Evolutionary conservation across 1,140 invertebrate genomes (phyloP), one percentile per base, ranked within the genome.

Genomic region (Mizuhopecten yessoensis): DNA sequence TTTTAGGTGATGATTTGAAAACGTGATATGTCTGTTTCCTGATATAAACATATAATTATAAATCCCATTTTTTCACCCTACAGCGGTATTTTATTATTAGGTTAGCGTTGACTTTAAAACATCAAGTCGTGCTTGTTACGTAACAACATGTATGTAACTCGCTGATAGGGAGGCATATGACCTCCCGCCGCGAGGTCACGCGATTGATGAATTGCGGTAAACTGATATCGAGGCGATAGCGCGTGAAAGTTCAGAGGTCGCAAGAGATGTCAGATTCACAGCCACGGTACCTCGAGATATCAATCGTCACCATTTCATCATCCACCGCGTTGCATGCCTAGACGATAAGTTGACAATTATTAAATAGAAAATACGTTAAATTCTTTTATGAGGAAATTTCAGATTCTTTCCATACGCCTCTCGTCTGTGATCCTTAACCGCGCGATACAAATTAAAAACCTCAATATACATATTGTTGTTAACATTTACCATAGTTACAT

Each of bases 301-400:
- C 57, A 75, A 29, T 75, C 57, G 23, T 75, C 57, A 75, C 57
- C 17, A 75, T n/a, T 7, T 17, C 57, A 75, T 75, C 57, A 75
- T 23, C 23, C 23, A 75, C 11, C 57, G 20, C 57, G 57, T n/a
- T 29, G 1, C n/a, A 75, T 75, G 57, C 11, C 7, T 75, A 75
- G n/a, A 75, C 57, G 57, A 75, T n/a, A 75, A 75, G 57, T 75
- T 75, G 57, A 75, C n/a, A 49, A 75, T 75, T 75, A 29, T 75
- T 29, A 75, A 75, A 75, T 75, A 29, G 57, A 75, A 75, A 75
- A 75, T 75, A 29, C 23, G 29, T 13, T n/a, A 29, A 29, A 75
- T 75, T 75, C 57, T 75, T 75, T 75, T 75, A 29, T 75, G 23
- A 75, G 23, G 57, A 75, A 75, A 17, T 49, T 49, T 2, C 15